Evolutionary conservation across 1,140 invertebrate genomes (phyloP).

Genomic region (Drosophila kurseongensis): DNA sequence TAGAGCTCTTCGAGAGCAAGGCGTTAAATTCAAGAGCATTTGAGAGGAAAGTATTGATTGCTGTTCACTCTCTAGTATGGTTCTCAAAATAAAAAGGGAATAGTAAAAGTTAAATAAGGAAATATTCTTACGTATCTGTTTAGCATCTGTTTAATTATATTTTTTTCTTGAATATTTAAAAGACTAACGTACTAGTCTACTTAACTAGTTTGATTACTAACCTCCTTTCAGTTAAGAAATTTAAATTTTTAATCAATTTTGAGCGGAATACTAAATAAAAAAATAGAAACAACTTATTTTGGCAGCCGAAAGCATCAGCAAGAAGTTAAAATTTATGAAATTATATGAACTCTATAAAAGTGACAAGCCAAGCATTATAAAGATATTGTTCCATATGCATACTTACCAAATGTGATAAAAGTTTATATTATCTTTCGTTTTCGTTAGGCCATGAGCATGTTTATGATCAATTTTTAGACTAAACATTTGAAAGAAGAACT

Average conservation of each 20-base stretch:
- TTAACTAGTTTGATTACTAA: too few species aligned
- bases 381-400: slow-evolving; percentile 39
- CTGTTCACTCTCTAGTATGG: not conserved
- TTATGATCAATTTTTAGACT: not conserved
- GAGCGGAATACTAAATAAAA: not conserved
- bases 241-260: not conserved
- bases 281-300: not conserved
- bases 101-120: slow-evolving; percentile 3
- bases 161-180: too few species aligned
- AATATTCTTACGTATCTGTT: not conserved
- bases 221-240: too few species aligned
- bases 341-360: slow-evolving; percentile 44
- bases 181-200: too few species aligned
- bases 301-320: not conserved
- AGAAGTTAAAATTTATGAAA: slow-evolving; percentile 23
- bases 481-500: not conserved
- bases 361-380: slow-evolving; percentile 51
- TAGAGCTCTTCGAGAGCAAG: slow-evolving; percentile 10
- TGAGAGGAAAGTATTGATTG: slow-evolving; percentile 12
- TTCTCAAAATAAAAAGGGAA: slow-evolving; percentile 9
- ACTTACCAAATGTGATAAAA: slow-evolving; percentile 42
- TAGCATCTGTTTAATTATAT: too few species aligned
- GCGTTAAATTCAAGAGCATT: slow-evolving; percentile 28
- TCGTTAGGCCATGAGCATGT: slow-evolving; percentile 3
- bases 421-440: slow-evolving; percentile 48